These are phyloP conservation scores for Heliconius himera DNA, from an alignment of 1,140 invertebrate genomes.

Conservation along the genomic window DNA sequence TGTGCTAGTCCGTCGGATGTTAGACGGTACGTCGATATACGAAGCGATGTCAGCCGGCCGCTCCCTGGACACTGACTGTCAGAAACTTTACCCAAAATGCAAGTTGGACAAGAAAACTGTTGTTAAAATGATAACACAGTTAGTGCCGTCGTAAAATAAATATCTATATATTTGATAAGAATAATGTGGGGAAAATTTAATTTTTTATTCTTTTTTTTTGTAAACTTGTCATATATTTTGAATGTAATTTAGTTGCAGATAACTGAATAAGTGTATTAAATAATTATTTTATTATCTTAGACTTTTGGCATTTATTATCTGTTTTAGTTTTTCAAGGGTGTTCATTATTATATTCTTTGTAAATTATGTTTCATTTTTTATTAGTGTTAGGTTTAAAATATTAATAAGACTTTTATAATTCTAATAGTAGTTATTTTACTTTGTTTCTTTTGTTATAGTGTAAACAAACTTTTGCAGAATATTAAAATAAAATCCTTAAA, in stretches of 20 bases:
- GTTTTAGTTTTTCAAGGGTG: not conserved
- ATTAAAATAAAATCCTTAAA: too few relatives aligned
- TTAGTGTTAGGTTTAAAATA: too few relatives aligned
- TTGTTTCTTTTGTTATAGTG: too few relatives aligned
- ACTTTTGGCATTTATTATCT: too few relatives aligned
- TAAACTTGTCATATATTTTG: not conserved
- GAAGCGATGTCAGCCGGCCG: slow-evolving; percentile 87
- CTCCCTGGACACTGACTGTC: slow-evolving; percentile 83
- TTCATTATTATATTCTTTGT: not conserved
- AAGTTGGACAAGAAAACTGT: slow-evolving; percentile 85
- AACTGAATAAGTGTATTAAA: too few relatives aligned
- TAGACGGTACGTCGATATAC: slow-evolving; percentile 89
- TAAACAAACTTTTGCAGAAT: too few relatives aligned
- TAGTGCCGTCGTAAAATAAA: slow-evolving; percentile 73
- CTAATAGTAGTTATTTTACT: too few relatives aligned
- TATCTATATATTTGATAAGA: too few relatives aligned
- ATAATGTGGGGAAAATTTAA: not conserved
- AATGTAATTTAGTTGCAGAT: too few relatives aligned
- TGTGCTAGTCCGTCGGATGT: slow-evolving; percentile 85
- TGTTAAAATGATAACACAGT: slow-evolving; percentile 83
- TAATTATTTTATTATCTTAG: too few relatives aligned
- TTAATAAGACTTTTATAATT: too few relatives aligned
- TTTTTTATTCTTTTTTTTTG: not conserved
- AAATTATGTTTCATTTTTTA: too few relatives aligned
- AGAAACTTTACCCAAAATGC: slow-evolving; percentile 83